Conservation (phyloP, 2,888 invertebrate species). For the Ophion costatus region DNA sequence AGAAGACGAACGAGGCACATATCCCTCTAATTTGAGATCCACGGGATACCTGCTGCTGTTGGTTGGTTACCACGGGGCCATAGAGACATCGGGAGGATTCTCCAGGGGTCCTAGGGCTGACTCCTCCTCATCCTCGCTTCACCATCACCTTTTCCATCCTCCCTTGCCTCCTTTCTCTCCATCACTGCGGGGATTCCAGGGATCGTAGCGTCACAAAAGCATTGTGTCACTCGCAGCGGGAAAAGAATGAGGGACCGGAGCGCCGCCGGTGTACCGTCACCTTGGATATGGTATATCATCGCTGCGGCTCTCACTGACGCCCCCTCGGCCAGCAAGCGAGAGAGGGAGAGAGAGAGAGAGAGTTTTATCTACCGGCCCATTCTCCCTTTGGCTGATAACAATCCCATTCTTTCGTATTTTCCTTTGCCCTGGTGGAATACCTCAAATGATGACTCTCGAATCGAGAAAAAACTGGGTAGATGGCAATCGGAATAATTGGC, state of each 20-base stretch:
- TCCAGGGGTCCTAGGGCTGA: constrained; percentile 65
- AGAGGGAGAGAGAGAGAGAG: not conserved
- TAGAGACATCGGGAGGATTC: constrained; percentile 72
- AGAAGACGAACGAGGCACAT: constrained; percentile 46
- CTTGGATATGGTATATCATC: constrained; percentile 30
- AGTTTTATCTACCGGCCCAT: constrained; percentile 9
- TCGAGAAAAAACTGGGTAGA: constrained; percentile 19
- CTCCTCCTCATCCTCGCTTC: constrained; percentile 16
- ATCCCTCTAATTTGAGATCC: constrained; percentile 71
- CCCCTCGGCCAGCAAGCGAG: not conserved
- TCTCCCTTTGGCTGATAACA: not conserved
- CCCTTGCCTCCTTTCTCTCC: constrained; percentile 17
- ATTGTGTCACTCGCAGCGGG: constrained; percentile 71
- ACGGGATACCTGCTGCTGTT: constrained; percentile 66
- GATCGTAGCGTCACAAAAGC: constrained; percentile 67
- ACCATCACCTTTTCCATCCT: constrained; percentile 8
- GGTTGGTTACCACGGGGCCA: constrained; percentile 50
- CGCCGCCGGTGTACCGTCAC: constrained; percentile 31
- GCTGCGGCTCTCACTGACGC: constrained; percentile 4
- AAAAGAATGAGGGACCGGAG: constrained; percentile 60
- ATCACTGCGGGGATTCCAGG: constrained; percentile 62
- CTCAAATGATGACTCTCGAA: constrained; percentile 5
- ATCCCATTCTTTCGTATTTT: constrained; percentile 23
- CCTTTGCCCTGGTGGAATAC: constrained; percentile 7
- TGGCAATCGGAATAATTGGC: constrained; percentile 17